Evolutionary conservation across 2,888 invertebrate genomes (phyloP).

Genomic region (Drosophila fungiperda): DNA sequence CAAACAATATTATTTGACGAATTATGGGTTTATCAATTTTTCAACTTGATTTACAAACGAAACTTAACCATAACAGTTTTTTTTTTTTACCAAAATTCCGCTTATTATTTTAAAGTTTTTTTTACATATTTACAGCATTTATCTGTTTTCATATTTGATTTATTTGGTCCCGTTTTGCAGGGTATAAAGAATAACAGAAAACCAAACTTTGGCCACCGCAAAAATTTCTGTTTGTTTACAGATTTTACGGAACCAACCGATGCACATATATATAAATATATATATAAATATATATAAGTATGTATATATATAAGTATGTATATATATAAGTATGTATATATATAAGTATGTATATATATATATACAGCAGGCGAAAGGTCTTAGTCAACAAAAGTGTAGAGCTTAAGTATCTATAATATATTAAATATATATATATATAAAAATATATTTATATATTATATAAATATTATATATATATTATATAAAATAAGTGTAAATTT

Average conservation of each 20-base stretch:
- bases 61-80: not conserved
- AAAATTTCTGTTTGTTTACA: slow-evolving; percentile 63
- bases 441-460: not conserved
- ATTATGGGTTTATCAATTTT: not conserved
- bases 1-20: not conserved
- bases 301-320: too few species aligned
- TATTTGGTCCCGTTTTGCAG: slow-evolving; percentile 15
- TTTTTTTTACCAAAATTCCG: too few species aligned
- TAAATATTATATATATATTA: too few species aligned
- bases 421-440: too few species aligned
- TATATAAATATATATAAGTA: too few species aligned
- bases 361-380: slow-evolving; percentile 4
- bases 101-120: too few species aligned
- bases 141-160: not conserved
- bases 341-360: too few species aligned
- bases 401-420: slow-evolving; percentile 14
- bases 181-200: slow-evolving; percentile 41
- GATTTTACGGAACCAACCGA: slow-evolving; percentile 36
- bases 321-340: too few species aligned
- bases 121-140: not conserved
- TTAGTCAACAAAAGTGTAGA: slow-evolving; percentile 25
- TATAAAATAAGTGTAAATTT: not conserved
- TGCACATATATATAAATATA: slow-evolving; percentile 8
- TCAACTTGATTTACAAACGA: not conserved
- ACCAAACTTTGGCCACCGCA: slow-evolving; percentile 53